Percentiles rank a stretch among this genome's conserved stretches.
phyloP scores from a whole-genome alignment of 2,113 vertebrate genomes.

The Pseudonaja textilis region DNA sequence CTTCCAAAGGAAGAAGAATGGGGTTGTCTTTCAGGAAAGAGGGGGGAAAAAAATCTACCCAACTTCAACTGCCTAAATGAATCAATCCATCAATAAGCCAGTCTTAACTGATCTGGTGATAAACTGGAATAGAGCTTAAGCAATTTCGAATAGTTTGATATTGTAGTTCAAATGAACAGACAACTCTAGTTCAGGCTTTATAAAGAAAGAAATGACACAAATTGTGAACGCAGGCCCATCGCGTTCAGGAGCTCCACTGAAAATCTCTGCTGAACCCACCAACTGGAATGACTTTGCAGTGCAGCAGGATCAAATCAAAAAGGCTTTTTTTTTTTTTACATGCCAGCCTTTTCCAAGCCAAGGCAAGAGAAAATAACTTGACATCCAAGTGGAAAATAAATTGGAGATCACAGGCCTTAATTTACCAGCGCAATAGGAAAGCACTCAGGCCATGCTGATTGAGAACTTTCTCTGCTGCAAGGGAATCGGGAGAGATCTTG shows the following conservation, averaged over 20 bases:
- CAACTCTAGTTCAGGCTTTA: background rate
- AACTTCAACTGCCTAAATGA: background rate
- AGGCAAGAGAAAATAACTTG: background rate
- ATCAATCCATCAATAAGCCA: background rate
- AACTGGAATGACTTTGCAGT: background rate
- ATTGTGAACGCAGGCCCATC: background rate
- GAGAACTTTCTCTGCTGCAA: constrained; percentile 22
- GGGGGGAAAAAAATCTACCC: background rate
- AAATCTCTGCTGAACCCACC: background rate
- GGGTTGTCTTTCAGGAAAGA: background rate
- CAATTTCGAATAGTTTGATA: background rate
- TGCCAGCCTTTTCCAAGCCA: background rate
- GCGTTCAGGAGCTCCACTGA: background rate
- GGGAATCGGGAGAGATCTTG: background rate
- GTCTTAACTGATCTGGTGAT: background rate
- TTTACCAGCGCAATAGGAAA: background rate
- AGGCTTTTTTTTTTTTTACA: background rate
- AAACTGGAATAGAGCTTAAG: no score
- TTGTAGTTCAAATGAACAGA: background rate
- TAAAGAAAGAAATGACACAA: background rate
- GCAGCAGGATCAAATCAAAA: background rate
- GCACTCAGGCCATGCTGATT: constrained; percentile 1
- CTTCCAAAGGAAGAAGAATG: background rate
- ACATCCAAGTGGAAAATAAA: constrained; percentile 4
- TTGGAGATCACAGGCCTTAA: background rate